phyloP scores from a whole-genome alignment of 2,888 invertebrate species.

The Lasioglossum lativentre region DNA sequence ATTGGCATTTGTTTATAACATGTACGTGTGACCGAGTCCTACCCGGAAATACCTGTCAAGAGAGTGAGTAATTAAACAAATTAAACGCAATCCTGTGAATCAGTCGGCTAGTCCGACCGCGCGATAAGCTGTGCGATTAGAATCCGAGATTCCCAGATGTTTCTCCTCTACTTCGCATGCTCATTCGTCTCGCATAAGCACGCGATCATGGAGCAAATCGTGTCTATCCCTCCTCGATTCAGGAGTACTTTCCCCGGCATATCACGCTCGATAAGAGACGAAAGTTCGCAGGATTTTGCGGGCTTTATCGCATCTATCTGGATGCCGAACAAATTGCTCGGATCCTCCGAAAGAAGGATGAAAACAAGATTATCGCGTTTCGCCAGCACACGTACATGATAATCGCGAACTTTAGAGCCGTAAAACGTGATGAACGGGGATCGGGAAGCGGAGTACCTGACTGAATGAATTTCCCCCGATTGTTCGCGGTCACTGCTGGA shows the following conservation, averaged over 20 bases:
- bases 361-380: conserved; percentile 25
- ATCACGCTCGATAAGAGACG: conserved; percentile 30
- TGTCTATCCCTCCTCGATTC: conserved; percentile 10
- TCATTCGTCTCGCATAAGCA: conserved; percentile 24
- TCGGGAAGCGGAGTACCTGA: not conserved
- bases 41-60: too few species aligned
- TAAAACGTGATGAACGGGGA: conserved; percentile 34
- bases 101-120: not conserved
- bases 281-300: conserved; percentile 16
- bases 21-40: too few species aligned
- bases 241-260: not conserved
- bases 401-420: conserved; percentile 17
- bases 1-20: too few species aligned
- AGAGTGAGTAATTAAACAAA: conserved; percentile 13
- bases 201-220: conserved; percentile 57
- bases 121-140: not conserved
- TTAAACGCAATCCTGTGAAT: not conserved
- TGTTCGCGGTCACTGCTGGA: not conserved
- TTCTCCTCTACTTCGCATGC: not conserved
- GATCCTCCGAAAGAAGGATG: conserved; percentile 1
- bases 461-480: conserved; percentile 12
- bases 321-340: conserved; percentile 43
- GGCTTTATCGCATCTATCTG: conserved; percentile 49
- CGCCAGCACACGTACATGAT: conserved; percentile 2
- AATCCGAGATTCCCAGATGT: conserved; percentile 12